phyloP scores from a whole-genome alignment of 1,140 invertebrate genomes.

The Trachymyrmex cornetzi region DNA sequence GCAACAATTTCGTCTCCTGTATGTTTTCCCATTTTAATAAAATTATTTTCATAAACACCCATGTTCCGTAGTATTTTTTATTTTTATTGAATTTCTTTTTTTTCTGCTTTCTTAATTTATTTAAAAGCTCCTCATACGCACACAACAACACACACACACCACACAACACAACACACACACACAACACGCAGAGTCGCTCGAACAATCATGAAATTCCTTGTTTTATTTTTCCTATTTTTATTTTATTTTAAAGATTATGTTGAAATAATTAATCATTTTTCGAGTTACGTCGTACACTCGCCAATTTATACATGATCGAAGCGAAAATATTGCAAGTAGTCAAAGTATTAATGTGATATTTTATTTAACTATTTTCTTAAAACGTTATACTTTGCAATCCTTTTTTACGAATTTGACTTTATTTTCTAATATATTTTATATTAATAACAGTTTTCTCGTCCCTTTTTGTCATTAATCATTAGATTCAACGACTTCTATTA shows the following conservation, averaged over 20 bases:
- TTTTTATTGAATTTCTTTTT: constrained; percentile 23
- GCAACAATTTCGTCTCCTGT: constrained; percentile 31
- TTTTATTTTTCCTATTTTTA: background rate
- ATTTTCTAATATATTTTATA: constrained; percentile 30
- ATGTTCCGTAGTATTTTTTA: constrained; percentile 23
- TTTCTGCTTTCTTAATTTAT: constrained; percentile 10
- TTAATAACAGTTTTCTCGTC: background rate
- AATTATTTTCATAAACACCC: constrained; percentile 39
- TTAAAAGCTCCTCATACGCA: background rate
- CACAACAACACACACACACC: too few species aligned
- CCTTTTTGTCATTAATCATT: constrained; percentile 7
- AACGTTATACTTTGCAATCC: background rate
- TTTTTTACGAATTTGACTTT: constrained; percentile 4
- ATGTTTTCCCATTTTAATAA: constrained; percentile 50
- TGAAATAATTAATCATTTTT: background rate
- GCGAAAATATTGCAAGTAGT: background rate
- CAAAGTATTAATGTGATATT: background rate
- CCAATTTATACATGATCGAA: background rate
- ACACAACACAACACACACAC: too few species aligned
- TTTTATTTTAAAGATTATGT: background rate
- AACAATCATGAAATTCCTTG: background rate
- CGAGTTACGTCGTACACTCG: background rate
- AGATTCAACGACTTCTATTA: constrained; percentile 37
- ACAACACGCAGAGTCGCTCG: too few species aligned
- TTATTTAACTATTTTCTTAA: constrained; percentile 5